These are phyloP conservation scores for Chironomus riparius DNA, from an alignment of 2,888 invertebrate genomes.

Conservation along the genomic window DNA sequence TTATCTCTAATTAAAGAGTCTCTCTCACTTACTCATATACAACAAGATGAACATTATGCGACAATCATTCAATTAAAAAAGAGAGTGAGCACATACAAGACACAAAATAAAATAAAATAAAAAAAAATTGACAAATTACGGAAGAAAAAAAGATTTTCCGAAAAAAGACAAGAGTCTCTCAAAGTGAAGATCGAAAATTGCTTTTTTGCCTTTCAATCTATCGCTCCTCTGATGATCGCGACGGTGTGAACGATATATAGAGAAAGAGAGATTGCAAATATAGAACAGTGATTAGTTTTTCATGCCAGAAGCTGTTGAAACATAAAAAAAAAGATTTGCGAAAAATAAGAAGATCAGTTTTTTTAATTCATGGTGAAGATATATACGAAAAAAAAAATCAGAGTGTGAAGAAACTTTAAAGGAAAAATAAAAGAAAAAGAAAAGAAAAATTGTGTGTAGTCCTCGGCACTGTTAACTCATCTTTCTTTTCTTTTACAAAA, in stretches of 20 bases:
- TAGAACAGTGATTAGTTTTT: conserved; percentile 19
- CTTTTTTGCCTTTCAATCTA: neutral
- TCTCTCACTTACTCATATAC: neutral
- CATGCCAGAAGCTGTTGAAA: neutral
- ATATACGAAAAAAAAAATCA: neutral
- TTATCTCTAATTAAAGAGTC: neutral
- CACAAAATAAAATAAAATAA: neutral
- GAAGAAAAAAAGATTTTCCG: conserved; percentile 8
- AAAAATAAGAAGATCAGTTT: neutral
- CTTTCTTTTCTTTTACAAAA: neutral
- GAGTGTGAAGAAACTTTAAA: neutral
- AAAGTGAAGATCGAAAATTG: neutral
- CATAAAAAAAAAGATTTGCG: conserved; percentile 9
- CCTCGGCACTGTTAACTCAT: neutral
- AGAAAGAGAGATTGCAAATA: conserved; percentile 18
- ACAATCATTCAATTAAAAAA: conserved; percentile 8
- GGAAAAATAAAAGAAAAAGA: neutral
- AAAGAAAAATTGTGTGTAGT: neutral
- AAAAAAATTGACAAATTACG: conserved; percentile 13
- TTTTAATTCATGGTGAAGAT: neutral
- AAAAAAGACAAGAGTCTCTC: neutral
- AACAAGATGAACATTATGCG: neutral
- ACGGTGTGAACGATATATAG: neutral
- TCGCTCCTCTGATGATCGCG: neutral
- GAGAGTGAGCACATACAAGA: neutral